Conservation (phyloP, 2,888 invertebrate species). For the Heteromyza rotundicornis region DNA sequence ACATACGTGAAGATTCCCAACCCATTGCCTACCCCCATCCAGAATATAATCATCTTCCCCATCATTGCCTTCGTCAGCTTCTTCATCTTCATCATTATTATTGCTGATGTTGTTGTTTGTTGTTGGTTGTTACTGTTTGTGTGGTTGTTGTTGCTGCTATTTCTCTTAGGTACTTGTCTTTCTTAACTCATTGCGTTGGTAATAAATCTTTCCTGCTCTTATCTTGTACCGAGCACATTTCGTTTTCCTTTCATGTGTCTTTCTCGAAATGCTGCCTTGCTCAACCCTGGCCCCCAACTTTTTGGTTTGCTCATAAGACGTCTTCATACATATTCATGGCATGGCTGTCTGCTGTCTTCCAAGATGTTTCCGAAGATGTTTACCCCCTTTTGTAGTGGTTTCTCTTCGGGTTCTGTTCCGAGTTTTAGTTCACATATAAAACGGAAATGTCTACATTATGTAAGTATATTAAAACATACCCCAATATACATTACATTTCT, state of each 20-base stretch:
- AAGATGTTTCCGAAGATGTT: background rate
- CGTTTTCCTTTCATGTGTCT: conserved; percentile 21
- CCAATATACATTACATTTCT: too few species aligned
- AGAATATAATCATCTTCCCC: conserved; percentile 42
- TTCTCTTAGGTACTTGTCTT: conserved; percentile 55
- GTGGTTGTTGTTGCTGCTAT: conserved; percentile 28
- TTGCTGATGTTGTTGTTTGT: conserved; percentile 29
- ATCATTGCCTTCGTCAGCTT: conserved; percentile 54
- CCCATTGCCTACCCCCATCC: conserved; percentile 13
- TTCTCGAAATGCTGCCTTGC: conserved; percentile 9
- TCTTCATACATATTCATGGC: conserved; percentile 21
- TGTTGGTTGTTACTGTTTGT: conserved; percentile 31
- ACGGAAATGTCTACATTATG: conserved; percentile 16
- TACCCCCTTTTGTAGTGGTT: conserved; percentile 24
- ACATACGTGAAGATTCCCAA: conserved; percentile 2
- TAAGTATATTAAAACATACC: too few species aligned
- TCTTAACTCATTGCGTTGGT: conserved; percentile 60
- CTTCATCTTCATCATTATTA: conserved; percentile 55
- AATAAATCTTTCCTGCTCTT: conserved; percentile 58
- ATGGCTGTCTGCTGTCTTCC: background rate
- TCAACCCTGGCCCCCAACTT: background rate
- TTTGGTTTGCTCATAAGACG: background rate
- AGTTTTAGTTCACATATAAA: conserved; percentile 16
- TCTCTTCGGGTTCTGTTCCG: too few species aligned
- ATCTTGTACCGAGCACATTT: conserved; percentile 41